phyloP scores from a whole-genome alignment of 2,888 invertebrate genomes.

The Trissoscelio sp. region DNA sequence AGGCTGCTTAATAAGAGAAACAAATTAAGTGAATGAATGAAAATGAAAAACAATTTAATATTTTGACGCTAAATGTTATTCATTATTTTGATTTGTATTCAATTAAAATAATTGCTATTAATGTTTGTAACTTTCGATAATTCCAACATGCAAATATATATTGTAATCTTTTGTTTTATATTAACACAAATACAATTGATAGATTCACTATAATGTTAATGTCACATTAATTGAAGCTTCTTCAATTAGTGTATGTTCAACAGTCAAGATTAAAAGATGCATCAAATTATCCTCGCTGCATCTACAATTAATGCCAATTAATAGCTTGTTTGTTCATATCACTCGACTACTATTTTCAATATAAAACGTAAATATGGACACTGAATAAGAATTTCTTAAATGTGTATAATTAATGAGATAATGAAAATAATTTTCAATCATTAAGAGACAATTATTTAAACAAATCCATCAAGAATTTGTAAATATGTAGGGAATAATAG shows the following conservation, averaged over 20 bases:
- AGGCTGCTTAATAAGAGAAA: no score
- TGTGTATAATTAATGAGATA: slow-evolving; percentile 3
- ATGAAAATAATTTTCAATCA: not conserved
- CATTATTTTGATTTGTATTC: no score
- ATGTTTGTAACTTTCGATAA: no score
- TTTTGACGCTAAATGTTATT: no score
- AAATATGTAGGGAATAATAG: no score
- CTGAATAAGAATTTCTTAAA: no score
- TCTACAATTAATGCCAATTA: slow-evolving; percentile 31
- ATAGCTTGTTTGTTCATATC: slow-evolving; percentile 28
- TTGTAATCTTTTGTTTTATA: not conserved
- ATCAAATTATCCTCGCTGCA: slow-evolving; percentile 16
- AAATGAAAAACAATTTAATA: no score
- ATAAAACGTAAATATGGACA: slow-evolving; percentile 4
- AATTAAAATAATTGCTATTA: no score
- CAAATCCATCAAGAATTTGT: no score
- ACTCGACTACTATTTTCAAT: slow-evolving; percentile 12
- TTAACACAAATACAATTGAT: not conserved
- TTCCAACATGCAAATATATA: no score
- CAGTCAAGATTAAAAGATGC: slow-evolving; percentile 30
- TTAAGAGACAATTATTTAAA: no score
- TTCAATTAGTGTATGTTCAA: slow-evolving; percentile 21
- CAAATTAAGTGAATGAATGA: no score
- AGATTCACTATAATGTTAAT: not conserved
- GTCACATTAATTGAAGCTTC: slow-evolving; percentile 15